These are phyloP conservation scores for Nysson spinosus DNA, from an alignment of 2,888 invertebrate species.

Conservation along the genomic window DNA sequence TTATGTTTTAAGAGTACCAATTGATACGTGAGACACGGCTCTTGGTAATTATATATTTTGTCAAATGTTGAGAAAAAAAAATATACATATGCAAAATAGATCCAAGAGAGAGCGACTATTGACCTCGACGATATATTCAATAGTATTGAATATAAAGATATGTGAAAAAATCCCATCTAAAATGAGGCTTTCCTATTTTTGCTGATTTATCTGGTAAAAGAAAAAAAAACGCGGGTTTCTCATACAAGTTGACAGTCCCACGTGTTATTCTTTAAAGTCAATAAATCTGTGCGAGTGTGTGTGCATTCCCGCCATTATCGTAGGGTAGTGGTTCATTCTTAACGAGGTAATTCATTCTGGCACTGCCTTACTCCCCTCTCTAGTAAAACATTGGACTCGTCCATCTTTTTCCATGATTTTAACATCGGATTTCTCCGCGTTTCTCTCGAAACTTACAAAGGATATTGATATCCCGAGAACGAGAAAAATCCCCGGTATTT, in stretches of 20 bases:
- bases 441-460: background rate
- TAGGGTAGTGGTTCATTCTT: slow-evolving; percentile 64
- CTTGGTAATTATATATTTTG: slow-evolving; percentile 20
- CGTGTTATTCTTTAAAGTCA: slow-evolving; percentile 28
- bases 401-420: slow-evolving; percentile 53
- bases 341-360: too few relatives aligned
- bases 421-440: slow-evolving; percentile 2
- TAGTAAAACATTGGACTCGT: slow-evolving; percentile 67
- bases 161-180: too few relatives aligned
- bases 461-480: background rate
- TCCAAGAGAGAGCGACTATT: slow-evolving; percentile 30
- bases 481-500: slow-evolving; percentile 16
- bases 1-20: too few relatives aligned
- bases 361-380: slow-evolving; percentile 50
- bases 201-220: too few relatives aligned
- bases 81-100: slow-evolving; percentile 17
- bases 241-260: slow-evolving; percentile 5
- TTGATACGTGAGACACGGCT: too few relatives aligned
- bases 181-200: too few relatives aligned
- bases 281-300: slow-evolving; percentile 46
- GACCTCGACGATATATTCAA: slow-evolving; percentile 34
- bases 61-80: slow-evolving; percentile 5
- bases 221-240: background rate
- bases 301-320: slow-evolving; percentile 72
- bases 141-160: too few relatives aligned